Percentiles rank a stretch among this genome's conserved stretches.
Conservation (phyloP, 2,797 vertebrate genomes). For the Alcedo quadribrachys region DNA sequence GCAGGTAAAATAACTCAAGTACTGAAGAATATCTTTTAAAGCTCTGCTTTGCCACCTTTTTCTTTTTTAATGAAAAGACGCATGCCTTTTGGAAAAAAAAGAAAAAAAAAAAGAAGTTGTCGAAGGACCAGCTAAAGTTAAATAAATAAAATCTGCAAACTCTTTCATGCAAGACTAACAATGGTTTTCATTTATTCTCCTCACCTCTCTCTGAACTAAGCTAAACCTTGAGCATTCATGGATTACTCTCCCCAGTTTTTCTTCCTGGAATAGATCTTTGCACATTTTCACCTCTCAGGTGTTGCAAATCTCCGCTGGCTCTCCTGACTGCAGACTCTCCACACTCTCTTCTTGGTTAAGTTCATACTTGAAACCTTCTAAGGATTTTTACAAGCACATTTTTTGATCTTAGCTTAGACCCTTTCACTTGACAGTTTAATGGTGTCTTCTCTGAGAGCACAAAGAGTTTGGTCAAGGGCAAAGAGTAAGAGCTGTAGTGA, state of each 20-base stretch:
- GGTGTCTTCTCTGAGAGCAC: neutral
- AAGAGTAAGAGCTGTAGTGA: neutral
- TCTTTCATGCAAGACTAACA: neutral
- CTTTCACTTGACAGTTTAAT: neutral
- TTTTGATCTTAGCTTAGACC: neutral
- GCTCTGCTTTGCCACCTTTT: neutral
- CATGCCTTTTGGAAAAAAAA: neutral
- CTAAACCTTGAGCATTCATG: neutral
- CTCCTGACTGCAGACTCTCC: neutral
- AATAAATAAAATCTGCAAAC: neutral
- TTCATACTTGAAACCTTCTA: neutral
- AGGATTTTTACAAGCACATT: neutral
- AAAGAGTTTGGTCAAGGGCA: neutral
- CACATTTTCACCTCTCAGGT: slow-evolving; percentile 45
- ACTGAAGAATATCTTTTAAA: neutral
- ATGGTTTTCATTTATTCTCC: slow-evolving; percentile 9
- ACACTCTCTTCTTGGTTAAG: neutral
- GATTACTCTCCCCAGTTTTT: neutral
- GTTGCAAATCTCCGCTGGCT: neutral
- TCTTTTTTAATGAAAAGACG: neutral
- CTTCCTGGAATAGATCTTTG: slow-evolving; percentile 24
- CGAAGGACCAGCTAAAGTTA: neutral
- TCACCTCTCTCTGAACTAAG: neutral
- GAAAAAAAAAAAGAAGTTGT: neutral
- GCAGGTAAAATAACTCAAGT: neutral